phyloP scores from a whole-genome alignment of 2,888 invertebrate species.

The Micoletzkya japonica region DNA sequence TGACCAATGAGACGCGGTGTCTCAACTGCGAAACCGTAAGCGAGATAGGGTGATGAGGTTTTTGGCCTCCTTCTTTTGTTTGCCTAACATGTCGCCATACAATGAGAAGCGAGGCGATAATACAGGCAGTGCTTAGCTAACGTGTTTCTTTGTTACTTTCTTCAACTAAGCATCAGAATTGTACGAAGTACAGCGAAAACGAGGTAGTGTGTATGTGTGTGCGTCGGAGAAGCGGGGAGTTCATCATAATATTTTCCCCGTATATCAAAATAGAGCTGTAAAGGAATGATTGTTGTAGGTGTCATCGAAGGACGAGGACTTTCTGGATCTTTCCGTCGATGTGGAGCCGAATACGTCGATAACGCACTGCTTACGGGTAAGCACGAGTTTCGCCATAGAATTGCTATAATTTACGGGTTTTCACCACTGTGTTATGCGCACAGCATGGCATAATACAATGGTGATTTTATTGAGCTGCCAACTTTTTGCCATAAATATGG shows the following conservation, averaged over 20 bases:
- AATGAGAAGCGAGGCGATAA: too few species aligned
- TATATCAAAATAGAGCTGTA: too few species aligned
- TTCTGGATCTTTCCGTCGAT: conserved; percentile 96
- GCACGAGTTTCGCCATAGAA: neutral
- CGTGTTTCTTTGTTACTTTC: neutral
- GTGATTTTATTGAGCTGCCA: too few species aligned
- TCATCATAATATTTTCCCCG: too few species aligned
- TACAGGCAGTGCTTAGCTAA: too few species aligned
- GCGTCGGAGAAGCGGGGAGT: too few species aligned
- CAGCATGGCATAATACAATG: conserved; percentile 37
- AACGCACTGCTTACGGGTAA: conserved; percentile 94
- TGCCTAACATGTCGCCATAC: too few species aligned
- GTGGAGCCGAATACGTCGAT: conserved; percentile 99
- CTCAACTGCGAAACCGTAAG: conserved; percentile 96
- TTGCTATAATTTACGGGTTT: neutral
- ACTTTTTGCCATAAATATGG: too few species aligned
- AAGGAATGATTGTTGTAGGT: conserved; percentile 67
- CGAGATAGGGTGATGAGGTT: conserved; percentile 27
- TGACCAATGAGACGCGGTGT: conserved; percentile 98
- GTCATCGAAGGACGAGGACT: conserved; percentile 98
- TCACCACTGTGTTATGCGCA: too few species aligned
- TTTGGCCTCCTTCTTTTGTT: too few species aligned
- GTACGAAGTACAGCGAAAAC: too few species aligned
- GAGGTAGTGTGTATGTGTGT: too few species aligned
- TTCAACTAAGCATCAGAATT: neutral